Evolutionary conservation across 2,113 vertebrate genomes (phyloP).

Genomic region (Charina bottae): DNA sequence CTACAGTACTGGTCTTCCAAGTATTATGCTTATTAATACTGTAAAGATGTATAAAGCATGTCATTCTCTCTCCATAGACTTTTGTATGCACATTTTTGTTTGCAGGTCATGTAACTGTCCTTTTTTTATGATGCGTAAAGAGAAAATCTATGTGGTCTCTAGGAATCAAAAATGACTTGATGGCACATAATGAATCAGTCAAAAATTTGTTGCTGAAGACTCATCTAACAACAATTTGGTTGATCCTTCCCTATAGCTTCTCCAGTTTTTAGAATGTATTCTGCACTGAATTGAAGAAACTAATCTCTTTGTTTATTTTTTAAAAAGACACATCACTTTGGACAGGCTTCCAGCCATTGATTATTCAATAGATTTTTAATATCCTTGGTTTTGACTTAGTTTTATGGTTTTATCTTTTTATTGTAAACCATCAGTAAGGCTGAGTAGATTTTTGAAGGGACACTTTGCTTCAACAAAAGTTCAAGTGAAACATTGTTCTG

Average conservation of each 20-base stretch:
- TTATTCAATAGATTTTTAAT: not conserved
- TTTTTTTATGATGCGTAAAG: not conserved
- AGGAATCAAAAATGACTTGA: not conserved
- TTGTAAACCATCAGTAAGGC: not conserved
- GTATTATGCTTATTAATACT: not conserved
- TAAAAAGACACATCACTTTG: not conserved
- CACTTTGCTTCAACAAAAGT: not conserved
- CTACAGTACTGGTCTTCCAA: not conserved
- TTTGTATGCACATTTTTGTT: not conserved
- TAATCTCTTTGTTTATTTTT: not conserved
- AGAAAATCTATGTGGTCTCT: not conserved
- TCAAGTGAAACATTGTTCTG: not conserved
- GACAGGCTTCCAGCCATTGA: not conserved
- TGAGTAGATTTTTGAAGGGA: not conserved
- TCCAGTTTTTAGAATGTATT: not conserved
- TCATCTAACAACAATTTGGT: not conserved
- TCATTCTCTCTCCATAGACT: not conserved
- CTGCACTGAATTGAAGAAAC: not conserved
- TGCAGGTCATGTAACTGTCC: not conserved
- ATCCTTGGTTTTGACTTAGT: not conserved
- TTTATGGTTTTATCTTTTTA: not conserved
- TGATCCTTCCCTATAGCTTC: not conserved
- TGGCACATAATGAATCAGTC: not conserved
- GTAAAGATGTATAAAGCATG: not conserved
- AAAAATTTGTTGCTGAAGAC: not conserved